phyloP scores from a whole-genome alignment of 1,140 invertebrate species.

The Reticulitermes speratus region DNA sequence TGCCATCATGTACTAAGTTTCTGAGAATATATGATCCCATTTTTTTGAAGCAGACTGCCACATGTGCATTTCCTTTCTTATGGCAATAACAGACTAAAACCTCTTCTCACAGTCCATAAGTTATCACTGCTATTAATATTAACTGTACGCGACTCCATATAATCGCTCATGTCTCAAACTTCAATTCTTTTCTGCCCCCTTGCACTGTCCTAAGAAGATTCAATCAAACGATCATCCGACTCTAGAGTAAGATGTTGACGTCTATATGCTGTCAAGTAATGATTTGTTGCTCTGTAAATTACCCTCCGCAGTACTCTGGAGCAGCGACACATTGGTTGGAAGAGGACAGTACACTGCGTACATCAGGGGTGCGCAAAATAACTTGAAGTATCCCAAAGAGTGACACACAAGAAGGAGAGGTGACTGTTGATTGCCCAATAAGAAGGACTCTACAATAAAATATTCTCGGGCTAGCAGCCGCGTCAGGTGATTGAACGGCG shows the following conservation, averaged over 20 bases:
- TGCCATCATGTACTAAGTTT: too few relatives aligned
- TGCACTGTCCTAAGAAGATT: neutral
- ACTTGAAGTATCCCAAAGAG: too few relatives aligned
- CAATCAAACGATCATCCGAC: neutral
- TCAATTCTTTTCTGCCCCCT: too few relatives aligned
- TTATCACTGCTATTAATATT: neutral
- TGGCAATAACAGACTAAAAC: neutral
- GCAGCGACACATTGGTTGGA: neutral
- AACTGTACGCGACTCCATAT: neutral
- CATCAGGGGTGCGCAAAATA: neutral
- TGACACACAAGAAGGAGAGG: too few relatives aligned
- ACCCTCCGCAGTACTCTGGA: neutral
- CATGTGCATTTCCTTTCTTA: neutral
- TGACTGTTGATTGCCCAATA: too few relatives aligned
- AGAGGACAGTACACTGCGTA: neutral
- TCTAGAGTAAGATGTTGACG: neutral
- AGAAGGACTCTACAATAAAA: too few relatives aligned
- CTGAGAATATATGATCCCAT: too few relatives aligned
- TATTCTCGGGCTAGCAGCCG: too few relatives aligned
- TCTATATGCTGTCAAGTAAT: neutral
- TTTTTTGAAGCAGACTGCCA: too few relatives aligned
- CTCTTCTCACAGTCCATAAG: neutral
- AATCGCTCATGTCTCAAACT: neutral
- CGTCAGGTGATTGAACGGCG: too few relatives aligned
- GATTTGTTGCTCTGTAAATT: conserved; percentile 10